Conservation (phyloP, 2,113 vertebrate genomes). For the Paedocypris sp. region DNA sequence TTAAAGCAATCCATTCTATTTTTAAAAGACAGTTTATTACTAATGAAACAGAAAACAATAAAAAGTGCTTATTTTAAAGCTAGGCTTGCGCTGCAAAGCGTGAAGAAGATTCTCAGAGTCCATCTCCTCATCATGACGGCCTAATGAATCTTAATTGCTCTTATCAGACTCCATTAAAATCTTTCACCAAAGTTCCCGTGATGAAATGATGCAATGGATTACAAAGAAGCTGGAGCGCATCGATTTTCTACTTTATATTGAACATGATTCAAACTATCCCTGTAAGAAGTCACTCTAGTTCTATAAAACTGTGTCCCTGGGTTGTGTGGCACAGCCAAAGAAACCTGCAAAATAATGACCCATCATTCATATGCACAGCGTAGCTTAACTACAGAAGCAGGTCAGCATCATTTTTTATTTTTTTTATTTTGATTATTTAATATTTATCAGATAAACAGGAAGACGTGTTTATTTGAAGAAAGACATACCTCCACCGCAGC, state of each 20-base stretch:
- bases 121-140: background rate
- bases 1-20: background rate
- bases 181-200: slow-evolving; percentile 8
- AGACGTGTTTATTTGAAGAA: slow-evolving; percentile 32
- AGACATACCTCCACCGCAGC: slow-evolving; percentile 28
- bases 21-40: background rate
- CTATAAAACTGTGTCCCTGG: no score
- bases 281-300: no score
- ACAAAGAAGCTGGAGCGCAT: slow-evolving; percentile 2
- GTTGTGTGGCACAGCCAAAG: no score
- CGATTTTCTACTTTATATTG: slow-evolving; percentile 5
- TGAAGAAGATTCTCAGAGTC: background rate
- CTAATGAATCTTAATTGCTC: slow-evolving; percentile 15
- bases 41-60: background rate
- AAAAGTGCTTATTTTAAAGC: background rate
- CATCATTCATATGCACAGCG: background rate
- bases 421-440: slow-evolving; percentile 25
- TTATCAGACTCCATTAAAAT: slow-evolving; percentile 23
- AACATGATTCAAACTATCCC: background rate
- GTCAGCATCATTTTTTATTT: slow-evolving; percentile 8
- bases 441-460: slow-evolving; percentile 27
- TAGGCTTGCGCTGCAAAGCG: background rate
- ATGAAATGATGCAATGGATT: slow-evolving; percentile 11
- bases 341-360: no score
- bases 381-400: background rate